Percentiles rank a stretch among this genome's conserved stretches.
These are phyloP conservation scores for Cercopithecus hamlyni DNA, from an alignment of 2,797 vertebrate species.

Conservation along the genomic window DNA sequence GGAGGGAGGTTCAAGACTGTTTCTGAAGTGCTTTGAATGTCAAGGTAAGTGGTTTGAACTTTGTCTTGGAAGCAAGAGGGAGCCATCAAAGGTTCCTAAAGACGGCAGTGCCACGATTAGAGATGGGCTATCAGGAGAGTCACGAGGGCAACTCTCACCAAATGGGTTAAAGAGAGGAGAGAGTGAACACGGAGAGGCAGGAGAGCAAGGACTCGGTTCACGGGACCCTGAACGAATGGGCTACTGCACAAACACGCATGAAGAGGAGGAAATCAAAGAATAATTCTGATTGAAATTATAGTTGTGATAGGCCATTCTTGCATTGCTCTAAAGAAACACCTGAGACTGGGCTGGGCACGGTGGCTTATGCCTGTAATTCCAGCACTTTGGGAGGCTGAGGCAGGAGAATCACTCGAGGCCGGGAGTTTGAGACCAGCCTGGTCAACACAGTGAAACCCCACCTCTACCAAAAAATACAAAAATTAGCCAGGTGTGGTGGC, in stretches of 20 bases:
- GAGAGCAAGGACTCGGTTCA: rapidly evolving
- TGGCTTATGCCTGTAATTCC: not conserved
- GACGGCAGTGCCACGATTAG: rapidly evolving
- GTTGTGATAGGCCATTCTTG: not conserved
- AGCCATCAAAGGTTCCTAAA: not conserved
- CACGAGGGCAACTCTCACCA: not conserved
- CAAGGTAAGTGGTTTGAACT: not conserved
- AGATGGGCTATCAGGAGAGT: not conserved
- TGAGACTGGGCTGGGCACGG: not conserved
- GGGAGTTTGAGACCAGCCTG: not conserved
- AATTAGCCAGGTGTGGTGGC: not conserved
- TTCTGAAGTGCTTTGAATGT: not conserved
- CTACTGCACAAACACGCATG: rapidly evolving
- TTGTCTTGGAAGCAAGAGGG: not conserved
- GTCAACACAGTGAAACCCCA: not conserved
- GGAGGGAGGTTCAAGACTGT: not conserved
- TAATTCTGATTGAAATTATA: rapidly evolving
- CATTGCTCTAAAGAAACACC: not conserved
- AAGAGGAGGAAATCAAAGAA: not conserved
- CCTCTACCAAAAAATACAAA: not conserved
- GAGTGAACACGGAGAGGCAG: rapidly evolving
- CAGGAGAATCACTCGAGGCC: not conserved
- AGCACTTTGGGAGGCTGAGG: not conserved
- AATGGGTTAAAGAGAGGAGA: not conserved
- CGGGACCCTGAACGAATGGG: not conserved